phyloP scores from a whole-genome alignment of 2,888 invertebrate genomes.

The Yponomeuta plumbellus region DNA sequence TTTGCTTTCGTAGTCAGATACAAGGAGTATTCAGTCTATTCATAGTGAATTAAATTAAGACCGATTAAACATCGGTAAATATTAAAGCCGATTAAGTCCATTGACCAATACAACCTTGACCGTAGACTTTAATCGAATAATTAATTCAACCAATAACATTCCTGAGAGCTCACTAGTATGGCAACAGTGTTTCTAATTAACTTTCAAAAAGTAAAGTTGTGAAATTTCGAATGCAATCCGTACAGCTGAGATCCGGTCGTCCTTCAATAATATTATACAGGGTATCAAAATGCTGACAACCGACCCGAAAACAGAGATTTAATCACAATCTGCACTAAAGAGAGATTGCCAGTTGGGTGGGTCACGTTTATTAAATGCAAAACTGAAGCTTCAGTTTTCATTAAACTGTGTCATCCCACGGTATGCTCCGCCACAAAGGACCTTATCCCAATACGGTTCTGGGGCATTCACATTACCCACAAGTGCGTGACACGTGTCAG shows the following conservation, averaged over 20 bases:
- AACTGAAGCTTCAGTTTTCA: neutral
- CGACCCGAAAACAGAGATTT: too few species aligned
- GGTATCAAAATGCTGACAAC: too few species aligned
- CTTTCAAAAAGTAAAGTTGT: neutral
- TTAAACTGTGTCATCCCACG: neutral
- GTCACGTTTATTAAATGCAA: neutral
- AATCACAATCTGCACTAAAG: too few species aligned
- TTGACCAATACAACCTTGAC: too few species aligned
- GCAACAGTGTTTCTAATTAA: neutral
- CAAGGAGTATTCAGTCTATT: too few species aligned
- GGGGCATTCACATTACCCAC: neutral
- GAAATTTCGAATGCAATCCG: neutral
- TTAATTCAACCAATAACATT: neutral
- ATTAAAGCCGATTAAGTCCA: too few species aligned
- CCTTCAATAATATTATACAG: neutral
- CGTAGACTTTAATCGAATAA: too few species aligned
- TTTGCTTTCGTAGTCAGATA: too few species aligned
- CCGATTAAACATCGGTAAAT: too few species aligned
- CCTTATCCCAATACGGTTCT: slow-evolving; percentile 3
- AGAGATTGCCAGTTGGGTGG: neutral
- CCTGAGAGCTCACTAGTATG: slow-evolving; percentile 11
- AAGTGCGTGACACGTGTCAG: slow-evolving; percentile 3
- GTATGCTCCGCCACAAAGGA: neutral
- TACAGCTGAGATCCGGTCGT: neutral
- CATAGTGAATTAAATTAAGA: too few species aligned